phyloP scores from a whole-genome alignment of 2,888 invertebrate species.

The Tillus elongatus region DNA sequence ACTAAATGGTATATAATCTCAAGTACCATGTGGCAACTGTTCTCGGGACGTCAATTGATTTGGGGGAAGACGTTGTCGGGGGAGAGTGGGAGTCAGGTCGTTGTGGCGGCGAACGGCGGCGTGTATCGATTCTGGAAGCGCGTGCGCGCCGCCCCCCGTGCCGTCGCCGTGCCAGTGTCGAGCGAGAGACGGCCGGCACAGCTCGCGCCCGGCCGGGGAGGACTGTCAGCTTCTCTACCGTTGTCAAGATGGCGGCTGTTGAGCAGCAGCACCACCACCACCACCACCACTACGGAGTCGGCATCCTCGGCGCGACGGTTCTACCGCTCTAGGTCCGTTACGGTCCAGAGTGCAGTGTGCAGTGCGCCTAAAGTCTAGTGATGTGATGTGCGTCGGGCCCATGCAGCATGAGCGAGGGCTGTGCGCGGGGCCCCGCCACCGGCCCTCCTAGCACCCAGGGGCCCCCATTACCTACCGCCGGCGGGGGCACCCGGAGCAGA shows the following conservation, averaged over 20 bases:
- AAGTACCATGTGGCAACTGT: too few species aligned
- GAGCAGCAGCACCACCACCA: conserved; percentile 33
- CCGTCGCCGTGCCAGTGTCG: conserved; percentile 39
- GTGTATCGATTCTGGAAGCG: conserved; percentile 38
- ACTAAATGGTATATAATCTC: too few species aligned
- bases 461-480: conserved; percentile 45
- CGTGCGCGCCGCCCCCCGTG: conserved; percentile 27
- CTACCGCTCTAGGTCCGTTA: conserved; percentile 42
- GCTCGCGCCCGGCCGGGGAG: conserved; percentile 45
- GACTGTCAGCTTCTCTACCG: conserved; percentile 39
- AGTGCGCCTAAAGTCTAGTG: conserved; percentile 43
- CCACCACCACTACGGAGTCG: conserved; percentile 27
- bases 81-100: conserved; percentile 14
- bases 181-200: conserved; percentile 43
- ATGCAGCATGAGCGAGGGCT: conserved; percentile 39
- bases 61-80: conserved; percentile 5
- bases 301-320: conserved; percentile 21
- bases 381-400: conserved; percentile 41
- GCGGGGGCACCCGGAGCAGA: conserved; percentile 43
- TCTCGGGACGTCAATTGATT: neutral
- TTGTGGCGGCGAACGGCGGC: conserved; percentile 29
- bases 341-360: too few species aligned
- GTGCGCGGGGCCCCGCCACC: conserved; percentile 34
- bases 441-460: conserved; percentile 32
- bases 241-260: conserved; percentile 44